Evolutionary conservation across 2,888 invertebrate genomes (phyloP).

Genomic region (Erebia aethiops): DNA sequence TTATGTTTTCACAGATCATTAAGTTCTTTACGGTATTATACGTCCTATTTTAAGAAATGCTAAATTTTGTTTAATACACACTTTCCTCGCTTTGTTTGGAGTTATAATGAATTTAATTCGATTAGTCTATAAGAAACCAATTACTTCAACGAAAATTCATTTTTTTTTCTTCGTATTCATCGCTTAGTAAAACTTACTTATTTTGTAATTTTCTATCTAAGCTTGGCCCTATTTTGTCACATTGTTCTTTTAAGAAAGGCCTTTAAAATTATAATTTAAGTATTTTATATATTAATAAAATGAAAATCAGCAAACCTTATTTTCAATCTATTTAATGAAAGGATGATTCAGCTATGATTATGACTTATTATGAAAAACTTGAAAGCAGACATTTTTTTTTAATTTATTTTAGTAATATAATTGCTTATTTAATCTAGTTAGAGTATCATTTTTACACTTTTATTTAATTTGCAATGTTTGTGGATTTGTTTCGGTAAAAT

Average conservation of each 20-base stretch:
- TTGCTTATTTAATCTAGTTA: not conserved
- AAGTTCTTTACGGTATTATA: slow-evolving; percentile 23
- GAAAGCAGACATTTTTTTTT: not conserved
- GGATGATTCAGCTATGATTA: not conserved
- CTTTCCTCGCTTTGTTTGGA: not conserved
- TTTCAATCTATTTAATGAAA: not conserved
- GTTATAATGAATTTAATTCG: slow-evolving; percentile 2
- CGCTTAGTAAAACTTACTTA: not conserved
- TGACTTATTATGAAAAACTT: not conserved
- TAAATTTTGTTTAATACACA: not conserved
- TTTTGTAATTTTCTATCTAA: not conserved
- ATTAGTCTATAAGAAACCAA: not conserved
- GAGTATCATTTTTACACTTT: not conserved
- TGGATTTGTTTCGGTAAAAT: too few species aligned
- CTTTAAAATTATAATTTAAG: not conserved
- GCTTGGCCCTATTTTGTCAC: slow-evolving; percentile 25
- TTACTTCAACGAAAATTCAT: not conserved
- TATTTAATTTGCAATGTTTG: not conserved
- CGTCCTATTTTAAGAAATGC: slow-evolving; percentile 12
- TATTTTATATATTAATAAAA: not conserved
- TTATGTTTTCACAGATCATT: slow-evolving; percentile 26
- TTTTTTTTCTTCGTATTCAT: not conserved
- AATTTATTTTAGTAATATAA: slow-evolving; percentile 1
- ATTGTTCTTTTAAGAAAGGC: slow-evolving; percentile 10
- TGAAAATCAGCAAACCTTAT: not conserved